A percentile compares a stretch with the other conserved stretches of the same genome.
These are phyloP conservation scores for Phyllopteryx taeniolatus DNA, from an alignment of 2,113 vertebrate species.

Conservation along the genomic window DNA sequence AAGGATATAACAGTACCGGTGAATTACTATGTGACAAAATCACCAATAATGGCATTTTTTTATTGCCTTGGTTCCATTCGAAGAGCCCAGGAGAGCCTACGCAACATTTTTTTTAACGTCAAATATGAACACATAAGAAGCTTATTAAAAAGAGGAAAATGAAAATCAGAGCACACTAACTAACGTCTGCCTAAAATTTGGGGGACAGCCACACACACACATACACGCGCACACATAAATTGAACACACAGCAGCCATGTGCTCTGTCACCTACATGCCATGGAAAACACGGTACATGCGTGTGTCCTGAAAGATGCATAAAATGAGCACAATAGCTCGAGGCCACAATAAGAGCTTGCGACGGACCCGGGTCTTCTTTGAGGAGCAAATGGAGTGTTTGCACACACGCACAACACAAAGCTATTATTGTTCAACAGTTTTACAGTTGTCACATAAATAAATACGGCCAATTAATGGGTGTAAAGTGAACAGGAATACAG, in stretches of 20 bases:
- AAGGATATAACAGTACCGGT: background rate
- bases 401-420: conserved; percentile 14
- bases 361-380: background rate
- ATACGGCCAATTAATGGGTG: no score
- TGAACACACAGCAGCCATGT: background rate
- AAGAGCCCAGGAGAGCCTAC: background rate
- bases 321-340: background rate
- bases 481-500: no score
- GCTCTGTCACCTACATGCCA: conserved; percentile 30
- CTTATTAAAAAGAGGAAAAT: background rate
- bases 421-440: background rate
- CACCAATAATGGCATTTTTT: background rate
- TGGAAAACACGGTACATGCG: conserved; percentile 9
- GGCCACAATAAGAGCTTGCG: background rate
- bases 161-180: background rate
- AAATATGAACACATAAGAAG: background rate
- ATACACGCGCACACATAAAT: background rate
- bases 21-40: background rate
- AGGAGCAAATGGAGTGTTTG: background rate
- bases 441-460: background rate
- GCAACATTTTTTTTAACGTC: background rate
- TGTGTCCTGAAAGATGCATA: background rate
- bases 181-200: no score
- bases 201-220: conserved; percentile 19
- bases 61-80: background rate